Evolutionary conservation across 2,888 invertebrate genomes (phyloP).

Genomic region (Empis livida): DNA sequence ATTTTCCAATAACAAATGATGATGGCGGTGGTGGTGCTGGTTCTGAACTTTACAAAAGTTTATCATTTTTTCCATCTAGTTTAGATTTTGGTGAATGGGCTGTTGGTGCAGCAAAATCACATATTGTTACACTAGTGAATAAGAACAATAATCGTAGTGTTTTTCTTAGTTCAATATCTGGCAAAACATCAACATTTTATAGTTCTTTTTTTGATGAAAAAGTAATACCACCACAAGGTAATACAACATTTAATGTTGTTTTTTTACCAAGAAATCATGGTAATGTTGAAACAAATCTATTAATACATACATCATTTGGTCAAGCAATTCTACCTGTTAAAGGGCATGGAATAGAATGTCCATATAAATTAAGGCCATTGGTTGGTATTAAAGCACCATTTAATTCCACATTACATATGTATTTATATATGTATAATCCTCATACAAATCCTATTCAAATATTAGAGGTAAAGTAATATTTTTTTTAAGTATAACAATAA

Average conservation of each 20-base stretch:
- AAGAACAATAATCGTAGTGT: constrained; percentile 73
- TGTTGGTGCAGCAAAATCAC: constrained; percentile 76
- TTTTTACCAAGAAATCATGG: constrained; percentile 90
- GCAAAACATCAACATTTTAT: constrained; percentile 89
- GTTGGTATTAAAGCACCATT: constrained; percentile 81
- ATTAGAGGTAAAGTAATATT: constrained; percentile 43
- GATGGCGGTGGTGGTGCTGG: background rate
- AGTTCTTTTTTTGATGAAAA: constrained; percentile 94
- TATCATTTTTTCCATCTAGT: constrained; percentile 38
- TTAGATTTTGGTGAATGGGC: constrained; percentile 49
- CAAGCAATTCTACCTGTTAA: constrained; percentile 76
- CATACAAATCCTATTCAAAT: constrained; percentile 75
- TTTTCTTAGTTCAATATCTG: constrained; percentile 87
- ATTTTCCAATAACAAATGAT: background rate
- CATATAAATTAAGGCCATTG: constrained; percentile 81
- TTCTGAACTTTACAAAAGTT: constrained; percentile 23
- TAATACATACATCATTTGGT: constrained; percentile 90
- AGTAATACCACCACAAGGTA: constrained; percentile 82
- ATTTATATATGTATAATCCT: constrained; percentile 91
- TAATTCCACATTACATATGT: constrained; percentile 79
- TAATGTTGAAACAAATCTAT: constrained; percentile 71
- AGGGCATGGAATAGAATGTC: constrained; percentile 77
- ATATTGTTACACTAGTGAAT: constrained; percentile 79
- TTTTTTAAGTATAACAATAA: background rate
- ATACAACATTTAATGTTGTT: constrained; percentile 91